phyloP scores from a whole-genome alignment of 2,888 invertebrate species.

The Cremastobaeus sp. region DNA sequence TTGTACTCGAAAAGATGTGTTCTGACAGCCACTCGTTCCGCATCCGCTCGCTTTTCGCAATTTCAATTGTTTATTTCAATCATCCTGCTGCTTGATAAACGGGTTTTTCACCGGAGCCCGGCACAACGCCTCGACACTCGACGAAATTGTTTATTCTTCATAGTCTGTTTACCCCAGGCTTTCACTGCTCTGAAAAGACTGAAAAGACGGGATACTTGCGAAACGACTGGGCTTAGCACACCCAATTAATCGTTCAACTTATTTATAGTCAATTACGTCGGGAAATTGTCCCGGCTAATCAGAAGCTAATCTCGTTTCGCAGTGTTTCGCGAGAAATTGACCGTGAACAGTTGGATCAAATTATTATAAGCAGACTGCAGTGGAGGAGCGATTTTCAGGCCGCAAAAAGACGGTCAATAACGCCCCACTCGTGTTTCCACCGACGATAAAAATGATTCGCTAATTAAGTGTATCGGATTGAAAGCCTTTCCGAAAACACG shows the following conservation, averaged over 20 bases:
- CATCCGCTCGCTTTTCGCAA: no score
- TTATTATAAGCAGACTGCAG: slow-evolving; percentile 8
- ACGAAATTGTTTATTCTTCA: no score
- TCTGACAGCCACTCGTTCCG: slow-evolving; percentile 7
- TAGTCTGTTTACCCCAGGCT: no score
- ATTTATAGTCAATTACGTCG: slow-evolving; percentile 20
- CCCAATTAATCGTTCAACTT: slow-evolving; percentile 4
- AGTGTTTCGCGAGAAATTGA: slow-evolving; percentile 19
- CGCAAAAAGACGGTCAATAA: slow-evolving; percentile 28
- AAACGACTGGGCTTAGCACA: neutral
- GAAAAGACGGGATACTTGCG: neutral
- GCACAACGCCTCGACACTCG: no score
- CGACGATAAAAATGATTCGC: slow-evolving; percentile 7
- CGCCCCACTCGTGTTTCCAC: neutral
- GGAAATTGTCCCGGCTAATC: slow-evolving; percentile 27
- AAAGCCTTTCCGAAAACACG: neutral
- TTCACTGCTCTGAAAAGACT: no score
- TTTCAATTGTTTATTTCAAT: no score
- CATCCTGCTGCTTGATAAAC: no score
- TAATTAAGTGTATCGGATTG: neutral
- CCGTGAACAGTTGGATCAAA: slow-evolving; percentile 27
- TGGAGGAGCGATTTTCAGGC: slow-evolving; percentile 3
- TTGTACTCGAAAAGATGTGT: neutral
- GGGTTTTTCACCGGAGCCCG: no score
- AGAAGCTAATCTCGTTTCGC: slow-evolving; percentile 18